A percentile compares a stretch with the other conserved stretches of the same genome.
Conservation (phyloP, 2,113 vertebrate species). For the Polypterus senegalus region DNA sequence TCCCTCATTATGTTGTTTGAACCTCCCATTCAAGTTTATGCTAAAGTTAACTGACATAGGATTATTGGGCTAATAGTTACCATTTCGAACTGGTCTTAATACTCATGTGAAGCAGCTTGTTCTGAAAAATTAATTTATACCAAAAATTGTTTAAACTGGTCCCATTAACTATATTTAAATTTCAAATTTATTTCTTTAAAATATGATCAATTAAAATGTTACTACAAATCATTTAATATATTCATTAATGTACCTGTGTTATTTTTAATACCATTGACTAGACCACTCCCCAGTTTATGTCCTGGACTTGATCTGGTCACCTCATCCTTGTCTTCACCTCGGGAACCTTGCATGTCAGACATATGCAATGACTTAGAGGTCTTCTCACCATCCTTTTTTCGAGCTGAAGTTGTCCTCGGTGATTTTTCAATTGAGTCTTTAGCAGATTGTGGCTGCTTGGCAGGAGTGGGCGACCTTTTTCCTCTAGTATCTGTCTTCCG, state of each 20-base stretch:
- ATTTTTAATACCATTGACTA: slow-evolving; percentile 68
- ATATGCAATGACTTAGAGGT: slow-evolving; percentile 48
- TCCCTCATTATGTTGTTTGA: no score
- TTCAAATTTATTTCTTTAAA: no score
- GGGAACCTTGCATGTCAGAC: slow-evolving; percentile 47
- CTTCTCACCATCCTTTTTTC: slow-evolving; percentile 68
- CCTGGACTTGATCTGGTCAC: slow-evolving; percentile 53
- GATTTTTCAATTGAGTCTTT: slow-evolving; percentile 53
- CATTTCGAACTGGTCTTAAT: neutral
- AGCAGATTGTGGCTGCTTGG: slow-evolving; percentile 47
- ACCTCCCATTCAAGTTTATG: no score
- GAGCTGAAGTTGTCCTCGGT: slow-evolving; percentile 50
- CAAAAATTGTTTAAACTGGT: neutral
- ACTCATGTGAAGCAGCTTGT: no score
- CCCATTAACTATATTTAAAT: neutral
- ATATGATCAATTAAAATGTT: no score
- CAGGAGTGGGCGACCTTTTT: slow-evolving; percentile 70
- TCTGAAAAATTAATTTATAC: neutral
- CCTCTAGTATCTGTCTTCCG: slow-evolving; percentile 64
- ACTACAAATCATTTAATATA: neutral
- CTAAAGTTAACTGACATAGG: no score
- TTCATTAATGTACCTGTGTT: slow-evolving; percentile 50
- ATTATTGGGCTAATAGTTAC: no score
- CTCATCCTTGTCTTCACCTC: slow-evolving; percentile 62
- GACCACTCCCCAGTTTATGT: slow-evolving; percentile 58